Evolutionary conservation across 2,888 invertebrate species (phyloP).

Genomic region (Gymnosoma rotundatum): DNA sequence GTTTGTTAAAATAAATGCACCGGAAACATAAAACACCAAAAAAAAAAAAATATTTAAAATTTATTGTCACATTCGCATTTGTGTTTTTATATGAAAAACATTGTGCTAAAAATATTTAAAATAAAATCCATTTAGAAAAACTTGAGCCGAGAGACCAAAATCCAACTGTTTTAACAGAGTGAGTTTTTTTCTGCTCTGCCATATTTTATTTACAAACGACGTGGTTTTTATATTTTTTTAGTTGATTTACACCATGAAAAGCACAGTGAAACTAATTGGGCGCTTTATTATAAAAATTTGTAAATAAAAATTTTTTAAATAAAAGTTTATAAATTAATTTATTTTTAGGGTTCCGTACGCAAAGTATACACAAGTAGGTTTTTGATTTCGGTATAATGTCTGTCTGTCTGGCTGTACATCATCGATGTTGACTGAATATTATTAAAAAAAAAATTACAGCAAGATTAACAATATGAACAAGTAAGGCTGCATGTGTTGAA

Average conservation of each 20-base stretch:
- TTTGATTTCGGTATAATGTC: too few relatives aligned
- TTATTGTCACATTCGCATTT: constrained; percentile 46
- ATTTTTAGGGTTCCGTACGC: too few relatives aligned
- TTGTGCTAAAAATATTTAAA: neutral
- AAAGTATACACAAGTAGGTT: too few relatives aligned
- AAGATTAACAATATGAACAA: too few relatives aligned
- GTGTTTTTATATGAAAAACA: constrained; percentile 8
- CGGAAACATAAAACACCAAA: constrained; percentile 1
- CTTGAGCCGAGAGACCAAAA: neutral
- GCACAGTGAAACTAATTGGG: neutral
- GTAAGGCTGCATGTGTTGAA: too few relatives aligned
- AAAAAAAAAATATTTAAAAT: constrained; percentile 12
- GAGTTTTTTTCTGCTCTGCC: neutral
- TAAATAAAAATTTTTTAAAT: too few relatives aligned
- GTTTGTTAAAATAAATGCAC: constrained; percentile 3
- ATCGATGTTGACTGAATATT: too few relatives aligned
- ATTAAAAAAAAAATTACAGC: too few relatives aligned
- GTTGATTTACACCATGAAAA: neutral
- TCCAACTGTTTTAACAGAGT: neutral
- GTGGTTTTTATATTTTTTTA: constrained; percentile 10
- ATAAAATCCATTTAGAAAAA: constrained; percentile 17
- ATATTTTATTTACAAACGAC: too few relatives aligned
- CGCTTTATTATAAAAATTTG: too few relatives aligned
- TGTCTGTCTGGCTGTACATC: too few relatives aligned
- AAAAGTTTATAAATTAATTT: too few relatives aligned